Conservation (phyloP, 2,888 invertebrate genomes). For the Plebejus argus region DNA sequence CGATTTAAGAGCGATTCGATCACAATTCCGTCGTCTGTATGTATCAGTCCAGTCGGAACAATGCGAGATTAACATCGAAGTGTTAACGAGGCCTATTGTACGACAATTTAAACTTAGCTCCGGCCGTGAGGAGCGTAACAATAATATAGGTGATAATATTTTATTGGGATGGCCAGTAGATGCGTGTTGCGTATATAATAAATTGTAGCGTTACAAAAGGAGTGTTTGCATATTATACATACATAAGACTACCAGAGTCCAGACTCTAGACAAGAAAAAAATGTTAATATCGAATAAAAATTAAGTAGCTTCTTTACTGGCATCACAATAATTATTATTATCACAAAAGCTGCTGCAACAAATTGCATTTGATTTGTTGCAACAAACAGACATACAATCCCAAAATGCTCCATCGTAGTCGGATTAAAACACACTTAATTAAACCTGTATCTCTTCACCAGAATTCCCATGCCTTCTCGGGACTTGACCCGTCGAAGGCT, state of each 20-base stretch:
- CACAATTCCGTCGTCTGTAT: constrained; percentile 1
- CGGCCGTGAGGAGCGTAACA: neutral
- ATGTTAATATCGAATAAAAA: neutral
- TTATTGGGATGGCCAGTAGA: neutral
- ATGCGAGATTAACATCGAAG: constrained; percentile 28
- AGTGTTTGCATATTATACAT: neutral
- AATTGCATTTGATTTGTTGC: too few relatives aligned
- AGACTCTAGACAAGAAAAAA: neutral
- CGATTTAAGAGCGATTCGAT: neutral
- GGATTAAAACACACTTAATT: neutral
- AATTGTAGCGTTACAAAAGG: neutral
- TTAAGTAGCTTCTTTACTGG: neutral
- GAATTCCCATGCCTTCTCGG: neutral
- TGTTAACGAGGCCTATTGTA: constrained; percentile 24
- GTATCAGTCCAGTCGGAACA: constrained; percentile 6
- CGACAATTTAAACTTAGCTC: constrained; percentile 24
- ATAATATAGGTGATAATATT: constrained; percentile 13
- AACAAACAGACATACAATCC: neutral
- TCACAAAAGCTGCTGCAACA: too few relatives aligned
- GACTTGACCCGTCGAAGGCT: constrained; percentile 16
- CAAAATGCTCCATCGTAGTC: neutral
- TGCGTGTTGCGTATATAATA: neutral
- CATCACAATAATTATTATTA: too few relatives aligned
- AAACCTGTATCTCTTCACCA: neutral
- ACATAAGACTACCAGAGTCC: too few relatives aligned